Evolutionary conservation across 2,113 vertebrate species (phyloP).

Genomic region (Triplophysa siluroides): DNA sequence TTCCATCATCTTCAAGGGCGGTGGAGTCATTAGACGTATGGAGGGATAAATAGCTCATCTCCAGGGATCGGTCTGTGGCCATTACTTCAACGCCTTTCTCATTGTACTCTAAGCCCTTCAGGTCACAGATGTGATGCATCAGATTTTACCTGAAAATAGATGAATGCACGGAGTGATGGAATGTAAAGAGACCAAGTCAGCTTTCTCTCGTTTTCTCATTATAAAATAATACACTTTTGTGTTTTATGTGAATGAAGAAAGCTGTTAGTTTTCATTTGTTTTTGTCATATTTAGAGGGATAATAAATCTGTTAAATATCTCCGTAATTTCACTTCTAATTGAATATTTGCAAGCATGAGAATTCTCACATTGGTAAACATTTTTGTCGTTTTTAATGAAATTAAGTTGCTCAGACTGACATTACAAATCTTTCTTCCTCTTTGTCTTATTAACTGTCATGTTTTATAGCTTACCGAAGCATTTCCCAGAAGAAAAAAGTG

Average conservation of each 20-base stretch:
- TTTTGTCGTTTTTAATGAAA: too few relatives aligned
- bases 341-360: too few relatives aligned
- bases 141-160: not conserved
- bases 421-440: too few relatives aligned
- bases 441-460: too few relatives aligned
- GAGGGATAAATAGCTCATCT: conserved; percentile 68
- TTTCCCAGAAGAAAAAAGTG: too few relatives aligned
- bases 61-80: conserved; percentile 60
- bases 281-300: not conserved
- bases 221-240: too few relatives aligned
- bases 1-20: conserved; percentile 71
- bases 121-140: not conserved
- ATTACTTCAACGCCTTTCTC: conserved; percentile 61
- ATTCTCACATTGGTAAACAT: too few relatives aligned
- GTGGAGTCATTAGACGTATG: conserved; percentile 67
- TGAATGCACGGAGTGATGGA: not conserved
- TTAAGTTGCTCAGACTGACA: too few relatives aligned
- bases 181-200: too few relatives aligned
- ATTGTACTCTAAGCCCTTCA: not conserved
- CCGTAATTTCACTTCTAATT: not conserved
- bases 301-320: not conserved
- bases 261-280: too few relatives aligned
- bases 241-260: not conserved
- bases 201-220: too few relatives aligned
- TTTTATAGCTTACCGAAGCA: too few relatives aligned